Evolutionary conservation across 2,113 vertebrate genomes (phyloP).

Genomic region (Centropus unirufus): DNA sequence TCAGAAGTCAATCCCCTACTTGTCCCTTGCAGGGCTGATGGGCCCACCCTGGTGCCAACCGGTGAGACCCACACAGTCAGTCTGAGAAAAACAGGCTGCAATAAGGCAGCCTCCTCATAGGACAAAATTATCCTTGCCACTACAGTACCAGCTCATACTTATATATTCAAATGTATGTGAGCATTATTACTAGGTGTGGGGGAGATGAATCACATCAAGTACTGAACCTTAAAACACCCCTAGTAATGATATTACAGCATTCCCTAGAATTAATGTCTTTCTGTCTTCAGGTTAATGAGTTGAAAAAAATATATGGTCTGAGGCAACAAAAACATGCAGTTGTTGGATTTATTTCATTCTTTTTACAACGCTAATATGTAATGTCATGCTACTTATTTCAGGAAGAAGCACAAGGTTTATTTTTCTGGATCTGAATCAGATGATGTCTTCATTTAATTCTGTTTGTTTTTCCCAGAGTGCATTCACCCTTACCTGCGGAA

Average conservation of each 20-base stretch:
- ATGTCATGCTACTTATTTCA: background rate
- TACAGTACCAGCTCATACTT: background rate
- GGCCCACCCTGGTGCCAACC: too few relatives aligned
- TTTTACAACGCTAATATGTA: background rate
- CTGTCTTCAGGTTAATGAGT: background rate
- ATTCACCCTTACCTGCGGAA: conserved; percentile 16
- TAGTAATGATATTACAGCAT: background rate
- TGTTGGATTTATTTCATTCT: background rate
- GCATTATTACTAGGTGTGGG: background rate
- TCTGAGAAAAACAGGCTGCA: too few relatives aligned
- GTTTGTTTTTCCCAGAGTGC: conserved; percentile 25
- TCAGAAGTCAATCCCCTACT: background rate
- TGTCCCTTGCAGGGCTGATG: too few relatives aligned
- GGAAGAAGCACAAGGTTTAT: background rate
- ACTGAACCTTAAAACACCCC: background rate
- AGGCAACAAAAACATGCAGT: background rate
- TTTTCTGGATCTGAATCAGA: background rate
- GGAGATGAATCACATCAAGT: background rate
- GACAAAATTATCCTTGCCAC: background rate
- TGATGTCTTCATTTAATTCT: background rate
- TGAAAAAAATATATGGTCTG: background rate
- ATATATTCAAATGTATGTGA: background rate
- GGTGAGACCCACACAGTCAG: too few relatives aligned
- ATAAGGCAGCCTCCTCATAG: background rate
- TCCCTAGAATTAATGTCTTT: background rate